A percentile compares a stretch with the other conserved stretches of the same genome.
Evolutionary conservation across 64 coral and sea anemone species (phyloP).

Genomic region (Porites lutea): DNA sequence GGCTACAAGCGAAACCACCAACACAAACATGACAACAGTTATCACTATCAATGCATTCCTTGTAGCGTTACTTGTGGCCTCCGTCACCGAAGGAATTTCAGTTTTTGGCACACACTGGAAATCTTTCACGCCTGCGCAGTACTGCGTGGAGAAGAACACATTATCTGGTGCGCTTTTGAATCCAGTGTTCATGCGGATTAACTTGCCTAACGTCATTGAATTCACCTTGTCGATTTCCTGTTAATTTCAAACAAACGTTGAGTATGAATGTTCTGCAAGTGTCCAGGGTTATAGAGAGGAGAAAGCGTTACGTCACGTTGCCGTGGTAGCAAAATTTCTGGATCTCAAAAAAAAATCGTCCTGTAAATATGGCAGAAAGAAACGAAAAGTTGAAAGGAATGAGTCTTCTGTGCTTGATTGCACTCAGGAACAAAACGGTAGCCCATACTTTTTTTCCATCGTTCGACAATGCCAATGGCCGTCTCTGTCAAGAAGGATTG

Average conservation of each 20-base stretch:
- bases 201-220: slow-evolving; percentile 69
- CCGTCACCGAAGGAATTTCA: neutral
- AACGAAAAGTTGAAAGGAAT: too few relatives aligned
- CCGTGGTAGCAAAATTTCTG: too few relatives aligned
- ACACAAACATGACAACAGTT: neutral
- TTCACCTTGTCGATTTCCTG: slow-evolving; percentile 85
- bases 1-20: neutral
- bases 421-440: too few relatives aligned
- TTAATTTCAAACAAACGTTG: neutral
- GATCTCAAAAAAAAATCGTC: too few relatives aligned
- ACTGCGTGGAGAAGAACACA: slow-evolving; percentile 75
- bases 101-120: slow-evolving; percentile 70
- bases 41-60: neutral
- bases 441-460: too few relatives aligned
- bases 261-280: neutral
- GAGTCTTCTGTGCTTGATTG: too few relatives aligned
- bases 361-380: too few relatives aligned
- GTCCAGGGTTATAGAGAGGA: too few relatives aligned
- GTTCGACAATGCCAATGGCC: too few relatives aligned
- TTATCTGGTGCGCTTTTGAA: slow-evolving; percentile 74
- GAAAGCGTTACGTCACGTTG: too few relatives aligned
- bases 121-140: slow-evolving; percentile 64
- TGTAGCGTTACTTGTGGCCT: neutral
- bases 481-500: too few relatives aligned
- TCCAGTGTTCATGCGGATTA: slow-evolving; percentile 76